Percentiles rank a stretch among this genome's conserved stretches.
These are phyloP conservation scores for Nomada lathburiana DNA, from an alignment of 2,888 invertebrate genomes.

Conservation along the genomic window DNA sequence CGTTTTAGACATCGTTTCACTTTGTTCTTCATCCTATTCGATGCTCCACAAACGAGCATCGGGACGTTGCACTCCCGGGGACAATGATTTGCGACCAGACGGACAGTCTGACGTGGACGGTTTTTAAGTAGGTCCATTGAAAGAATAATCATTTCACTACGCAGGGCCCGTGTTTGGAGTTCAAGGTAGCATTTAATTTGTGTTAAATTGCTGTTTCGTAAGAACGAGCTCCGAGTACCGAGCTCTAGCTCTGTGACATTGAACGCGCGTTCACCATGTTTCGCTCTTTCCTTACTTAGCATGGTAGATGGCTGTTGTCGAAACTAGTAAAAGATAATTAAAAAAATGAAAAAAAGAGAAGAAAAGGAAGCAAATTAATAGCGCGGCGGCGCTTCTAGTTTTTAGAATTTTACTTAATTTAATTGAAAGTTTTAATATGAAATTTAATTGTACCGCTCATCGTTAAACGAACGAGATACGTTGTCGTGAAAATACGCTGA, in stretches of 20 bases:
- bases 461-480: slow-evolving; percentile 43
- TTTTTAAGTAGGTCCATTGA: slow-evolving; percentile 9
- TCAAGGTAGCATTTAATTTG: slow-evolving; percentile 35
- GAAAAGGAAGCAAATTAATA: not conserved
- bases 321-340: not conserved
- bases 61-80: not conserved
- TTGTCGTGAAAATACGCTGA: slow-evolving; percentile 30
- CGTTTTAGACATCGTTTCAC: not conserved
- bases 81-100: slow-evolving; percentile 5
- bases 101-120: not conserved
- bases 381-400: slow-evolving; percentile 31
- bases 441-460: slow-evolving; percentile 61
- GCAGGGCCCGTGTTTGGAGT: slow-evolving; percentile 21
- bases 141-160: not conserved
- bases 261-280: not conserved
- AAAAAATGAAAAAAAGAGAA: slow-evolving; percentile 14
- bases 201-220: slow-evolving; percentile 26
- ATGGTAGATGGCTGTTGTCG: slow-evolving; percentile 9
- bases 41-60: not conserved
- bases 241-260: not conserved
- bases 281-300: not conserved
- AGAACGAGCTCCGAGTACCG: slow-evolving; percentile 11
- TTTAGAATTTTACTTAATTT: slow-evolving; percentile 65
- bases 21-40: slow-evolving; percentile 9
- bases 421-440: slow-evolving; percentile 67